Percentiles rank a stretch among this genome's conserved stretches.
Conservation (phyloP, 23 tunicate genomes). For the Phallusia fumigata region DNA sequence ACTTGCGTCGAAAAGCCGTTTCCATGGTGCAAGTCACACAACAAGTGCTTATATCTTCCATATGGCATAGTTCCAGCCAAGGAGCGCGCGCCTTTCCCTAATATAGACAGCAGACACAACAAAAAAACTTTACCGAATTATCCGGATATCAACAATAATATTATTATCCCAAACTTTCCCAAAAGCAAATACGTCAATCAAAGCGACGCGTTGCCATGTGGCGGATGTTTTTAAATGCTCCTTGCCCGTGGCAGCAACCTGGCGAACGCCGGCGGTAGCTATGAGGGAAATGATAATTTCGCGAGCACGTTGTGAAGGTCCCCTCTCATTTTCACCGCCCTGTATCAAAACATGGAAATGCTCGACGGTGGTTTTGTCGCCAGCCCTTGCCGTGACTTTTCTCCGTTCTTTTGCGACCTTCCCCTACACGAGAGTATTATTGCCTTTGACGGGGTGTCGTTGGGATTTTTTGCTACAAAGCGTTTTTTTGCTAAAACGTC, state of each 20-base stretch:
- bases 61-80: no score
- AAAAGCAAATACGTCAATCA: not conserved
- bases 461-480: no score
- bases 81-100: not conserved
- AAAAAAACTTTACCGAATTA: not conserved
- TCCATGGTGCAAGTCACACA: no score
- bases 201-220: not conserved
- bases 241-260: not conserved
- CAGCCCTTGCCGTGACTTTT: no score
- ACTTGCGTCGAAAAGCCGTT: no score
- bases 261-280: constrained; percentile 1
- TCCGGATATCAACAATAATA: not conserved
- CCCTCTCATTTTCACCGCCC: not conserved
- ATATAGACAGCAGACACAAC: not conserved
- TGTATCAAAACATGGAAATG: not conserved
- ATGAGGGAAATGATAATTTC: not conserved
- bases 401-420: no score
- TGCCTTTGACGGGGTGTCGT: no score
- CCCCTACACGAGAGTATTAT: no score
- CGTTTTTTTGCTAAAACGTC: no score
- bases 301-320: no score
- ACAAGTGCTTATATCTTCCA: no score
- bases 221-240: constrained; percentile 10
- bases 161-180: not conserved
- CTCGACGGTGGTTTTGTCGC: not conserved